These are phyloP conservation scores for Lasioglossum zephyrum DNA, from an alignment of 2,888 invertebrate genomes.

Conservation along the genomic window DNA sequence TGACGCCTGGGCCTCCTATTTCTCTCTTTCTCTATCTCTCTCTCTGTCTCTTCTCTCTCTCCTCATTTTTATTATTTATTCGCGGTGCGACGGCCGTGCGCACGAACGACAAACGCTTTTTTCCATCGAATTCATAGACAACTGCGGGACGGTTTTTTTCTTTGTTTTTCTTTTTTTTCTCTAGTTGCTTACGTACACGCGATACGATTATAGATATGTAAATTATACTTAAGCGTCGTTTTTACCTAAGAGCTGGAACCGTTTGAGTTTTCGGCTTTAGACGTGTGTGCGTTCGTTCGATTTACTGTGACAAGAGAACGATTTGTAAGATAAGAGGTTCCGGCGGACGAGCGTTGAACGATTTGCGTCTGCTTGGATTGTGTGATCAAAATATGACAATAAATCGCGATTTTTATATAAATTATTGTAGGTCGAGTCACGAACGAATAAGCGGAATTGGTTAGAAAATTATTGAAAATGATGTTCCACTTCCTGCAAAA, in stretches of 20 bases:
- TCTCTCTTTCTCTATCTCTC: not conserved
- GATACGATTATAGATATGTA: constrained; percentile 48
- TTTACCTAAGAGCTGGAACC: constrained; percentile 44
- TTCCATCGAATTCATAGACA: constrained; percentile 47
- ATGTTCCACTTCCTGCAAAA: not conserved
- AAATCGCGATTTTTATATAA: not conserved
- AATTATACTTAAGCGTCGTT: constrained; percentile 60
- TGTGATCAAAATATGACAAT: not conserved
- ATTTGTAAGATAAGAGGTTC: constrained; percentile 63
- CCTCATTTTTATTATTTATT: constrained; percentile 50
- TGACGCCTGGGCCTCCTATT: constrained; percentile 10
- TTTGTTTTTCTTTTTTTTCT: constrained; percentile 51
- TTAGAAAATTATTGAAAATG: not conserved
- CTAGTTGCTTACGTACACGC: constrained; percentile 43
- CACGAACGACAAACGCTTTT: constrained; percentile 37
- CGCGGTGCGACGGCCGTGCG: constrained; percentile 51
- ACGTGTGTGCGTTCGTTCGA: constrained; percentile 44
- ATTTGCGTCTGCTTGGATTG: not conserved
- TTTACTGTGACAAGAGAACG: constrained; percentile 51
- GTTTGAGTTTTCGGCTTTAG: constrained; percentile 41
- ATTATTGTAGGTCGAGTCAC: not conserved
- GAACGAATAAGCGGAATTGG: not conserved
- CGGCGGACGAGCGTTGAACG: constrained; percentile 32
- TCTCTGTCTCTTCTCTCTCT: not conserved
- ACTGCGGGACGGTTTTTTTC: constrained; percentile 66